Evolutionary conservation across 2,113 vertebrate species (phyloP).

Genomic region (Austrofundulus limnaeus): DNA sequence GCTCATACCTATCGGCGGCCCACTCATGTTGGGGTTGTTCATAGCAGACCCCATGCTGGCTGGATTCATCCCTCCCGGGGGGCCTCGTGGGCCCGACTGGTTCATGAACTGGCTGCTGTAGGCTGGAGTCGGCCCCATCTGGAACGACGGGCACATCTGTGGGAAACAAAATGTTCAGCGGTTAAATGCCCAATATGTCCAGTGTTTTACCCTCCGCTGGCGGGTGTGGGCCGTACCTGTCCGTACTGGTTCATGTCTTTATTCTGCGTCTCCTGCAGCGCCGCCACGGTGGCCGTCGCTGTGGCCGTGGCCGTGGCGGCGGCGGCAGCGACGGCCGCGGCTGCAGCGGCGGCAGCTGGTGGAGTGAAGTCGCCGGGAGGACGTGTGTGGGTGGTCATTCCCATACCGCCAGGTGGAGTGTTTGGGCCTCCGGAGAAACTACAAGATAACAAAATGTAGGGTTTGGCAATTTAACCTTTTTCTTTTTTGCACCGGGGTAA

Average conservation of each 20-base stretch:
- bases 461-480: conserved; percentile 17
- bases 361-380: conserved; percentile 93
- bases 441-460: conserved; percentile 6
- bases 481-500: neutral
- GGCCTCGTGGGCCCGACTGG: conserved; percentile 93
- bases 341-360: conserved; percentile 91
- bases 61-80: conserved; percentile 94
- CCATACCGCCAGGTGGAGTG: conserved; percentile 89
- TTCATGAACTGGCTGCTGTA: conserved; percentile 99
- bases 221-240: conserved; percentile 82
- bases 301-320: conserved; percentile 95
- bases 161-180: conserved; percentile 52
- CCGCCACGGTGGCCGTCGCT: conserved; percentile 94
- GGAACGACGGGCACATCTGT: conserved; percentile 98
- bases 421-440: conserved; percentile 96
- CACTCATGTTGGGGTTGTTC: conserved; percentile 91
- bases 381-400: conserved; percentile 90
- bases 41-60: conserved; percentile 89
- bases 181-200: no score
- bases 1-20: conserved; percentile 95
- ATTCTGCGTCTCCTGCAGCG: conserved; percentile 97
- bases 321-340: conserved; percentile 91
- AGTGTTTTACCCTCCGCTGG: no score
- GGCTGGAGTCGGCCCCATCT: conserved; percentile 96
- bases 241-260: conserved; percentile 99